Percentiles rank a stretch among this genome's conserved stretches.
These are phyloP conservation scores for Drosophila koepferae DNA, from an alignment of 2,888 invertebrate species.

Conservation along the genomic window DNA sequence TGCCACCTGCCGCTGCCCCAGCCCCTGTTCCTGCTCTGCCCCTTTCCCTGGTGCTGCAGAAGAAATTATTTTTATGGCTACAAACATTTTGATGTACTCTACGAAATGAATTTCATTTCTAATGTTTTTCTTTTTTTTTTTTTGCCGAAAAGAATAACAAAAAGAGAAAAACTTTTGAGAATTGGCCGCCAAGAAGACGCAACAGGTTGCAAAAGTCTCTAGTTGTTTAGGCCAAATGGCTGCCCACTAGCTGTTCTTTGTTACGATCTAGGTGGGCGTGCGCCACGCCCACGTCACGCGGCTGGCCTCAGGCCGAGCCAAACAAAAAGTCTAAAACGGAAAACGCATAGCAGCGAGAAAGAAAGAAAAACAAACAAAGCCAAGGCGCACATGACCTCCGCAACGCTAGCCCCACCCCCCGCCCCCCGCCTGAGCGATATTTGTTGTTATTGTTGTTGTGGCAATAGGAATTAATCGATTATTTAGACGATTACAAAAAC, in stretches of 20 bases:
- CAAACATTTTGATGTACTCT: slow-evolving; percentile 73
- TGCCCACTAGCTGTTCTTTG: slow-evolving; percentile 2
- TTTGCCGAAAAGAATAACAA: slow-evolving; percentile 1
- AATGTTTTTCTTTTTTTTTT: slow-evolving; percentile 28
- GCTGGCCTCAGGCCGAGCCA: slow-evolving; percentile 54
- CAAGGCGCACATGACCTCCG: slow-evolving; percentile 60
- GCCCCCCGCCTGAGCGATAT: not conserved
- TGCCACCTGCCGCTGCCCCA: slow-evolving; percentile 29
- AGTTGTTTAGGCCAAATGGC: slow-evolving; percentile 44
- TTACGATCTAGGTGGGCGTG: not conserved
- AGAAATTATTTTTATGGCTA: slow-evolving; percentile 45
- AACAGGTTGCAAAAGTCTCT: slow-evolving; percentile 71
- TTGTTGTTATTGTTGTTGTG: slow-evolving; percentile 25
- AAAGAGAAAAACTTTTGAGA: slow-evolving; percentile 4
- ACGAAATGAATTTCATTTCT: slow-evolving; percentile 41
- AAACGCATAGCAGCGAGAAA: slow-evolving; percentile 27
- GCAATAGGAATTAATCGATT: slow-evolving; percentile 62
- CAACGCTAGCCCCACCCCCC: slow-evolving; percentile 33
- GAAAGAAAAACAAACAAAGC: slow-evolving; percentile 46
- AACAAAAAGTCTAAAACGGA: slow-evolving; percentile 32
- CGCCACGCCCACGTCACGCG: slow-evolving; percentile 47
- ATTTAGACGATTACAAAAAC: slow-evolving; percentile 62
- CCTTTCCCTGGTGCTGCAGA: not conserved
- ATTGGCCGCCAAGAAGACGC: slow-evolving; percentile 32
- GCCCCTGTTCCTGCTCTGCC: slow-evolving; percentile 13